A percentile compares a stretch with the other conserved stretches of the same genome.
Conservation (phyloP, 2,113 vertebrate species). For the Stictonetta naevosa region DNA sequence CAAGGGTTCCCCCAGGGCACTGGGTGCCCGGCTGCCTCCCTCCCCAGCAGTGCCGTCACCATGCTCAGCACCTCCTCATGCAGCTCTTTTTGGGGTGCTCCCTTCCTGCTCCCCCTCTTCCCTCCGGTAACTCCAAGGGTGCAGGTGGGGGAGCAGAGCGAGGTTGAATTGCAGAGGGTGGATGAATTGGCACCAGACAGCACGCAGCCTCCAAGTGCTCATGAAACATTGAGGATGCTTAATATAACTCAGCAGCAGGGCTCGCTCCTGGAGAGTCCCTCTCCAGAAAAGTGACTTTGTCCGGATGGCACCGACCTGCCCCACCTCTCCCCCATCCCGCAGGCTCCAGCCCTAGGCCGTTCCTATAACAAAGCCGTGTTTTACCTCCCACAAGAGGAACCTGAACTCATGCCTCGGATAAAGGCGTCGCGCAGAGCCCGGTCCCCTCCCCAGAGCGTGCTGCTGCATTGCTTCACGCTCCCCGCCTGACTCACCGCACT, state of each 20-base stretch:
- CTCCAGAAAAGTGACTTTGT: not conserved
- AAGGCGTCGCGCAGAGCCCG: not conserved
- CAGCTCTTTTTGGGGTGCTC: not conserved
- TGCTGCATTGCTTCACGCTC: not conserved
- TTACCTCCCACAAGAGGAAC: not conserved
- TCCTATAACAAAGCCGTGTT: not conserved
- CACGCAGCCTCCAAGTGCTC: slow-evolving; percentile 70
- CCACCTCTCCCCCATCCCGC: not conserved
- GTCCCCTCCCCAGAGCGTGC: not conserved
- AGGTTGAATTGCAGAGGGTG: not conserved
- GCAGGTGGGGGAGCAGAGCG: not conserved
- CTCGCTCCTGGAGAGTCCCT: not conserved
- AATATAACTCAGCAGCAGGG: slow-evolving; percentile 58
- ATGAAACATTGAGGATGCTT: slow-evolving; percentile 69
- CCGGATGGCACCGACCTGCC: not conserved
- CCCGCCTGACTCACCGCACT: not conserved
- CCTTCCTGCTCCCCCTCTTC: not conserved
- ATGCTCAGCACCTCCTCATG: not conserved
- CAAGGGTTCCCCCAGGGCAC: too few species aligned
- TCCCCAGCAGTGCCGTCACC: too few species aligned
- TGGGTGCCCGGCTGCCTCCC: too few species aligned
- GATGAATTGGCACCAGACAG: slow-evolving; percentile 34
- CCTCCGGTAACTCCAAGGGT: not conserved
- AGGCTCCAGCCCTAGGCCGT: accelerated
- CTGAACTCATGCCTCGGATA: not conserved